Evolutionary conservation across 2,888 invertebrate species (phyloP).

Genomic region (Branchellion lobata): DNA sequence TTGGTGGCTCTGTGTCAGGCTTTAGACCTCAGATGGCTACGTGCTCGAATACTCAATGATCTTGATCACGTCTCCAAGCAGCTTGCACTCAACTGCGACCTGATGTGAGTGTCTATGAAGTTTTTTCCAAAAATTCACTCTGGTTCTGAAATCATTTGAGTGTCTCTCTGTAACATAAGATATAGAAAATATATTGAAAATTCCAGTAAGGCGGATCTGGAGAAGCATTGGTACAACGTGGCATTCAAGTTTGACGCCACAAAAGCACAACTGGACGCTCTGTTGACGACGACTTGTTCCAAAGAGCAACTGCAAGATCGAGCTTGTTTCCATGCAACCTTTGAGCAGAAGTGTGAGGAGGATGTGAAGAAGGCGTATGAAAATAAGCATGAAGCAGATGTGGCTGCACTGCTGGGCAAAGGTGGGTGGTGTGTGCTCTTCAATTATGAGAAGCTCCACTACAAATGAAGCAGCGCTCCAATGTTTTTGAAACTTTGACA

Average conservation of each 20-base stretch:
- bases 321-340: background rate
- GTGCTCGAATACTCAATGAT: constrained; percentile 22
- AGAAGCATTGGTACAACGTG: constrained; percentile 43
- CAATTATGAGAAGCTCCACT: background rate
- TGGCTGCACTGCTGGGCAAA: constrained; percentile 43
- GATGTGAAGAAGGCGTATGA: constrained; percentile 2
- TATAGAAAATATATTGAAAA: background rate
- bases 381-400: constrained; percentile 35
- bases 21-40: constrained; percentile 52
- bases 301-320: constrained; percentile 16
- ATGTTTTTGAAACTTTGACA: background rate
- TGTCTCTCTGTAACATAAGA: background rate
- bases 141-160: background rate
- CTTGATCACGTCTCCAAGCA: background rate
- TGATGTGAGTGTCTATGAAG: background rate
- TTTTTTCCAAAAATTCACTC: background rate
- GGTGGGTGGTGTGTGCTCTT: constrained; percentile 19
- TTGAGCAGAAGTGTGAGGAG: constrained; percentile 10
- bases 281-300: constrained; percentile 17
- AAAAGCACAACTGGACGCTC: background rate
- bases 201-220: background rate
- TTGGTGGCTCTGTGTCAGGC: constrained; percentile 50
- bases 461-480: background rate
- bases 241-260: constrained; percentile 43
- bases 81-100: background rate